phyloP scores from a whole-genome alignment of 2,113 vertebrate genomes.

The Trogon melanurus region DNA sequence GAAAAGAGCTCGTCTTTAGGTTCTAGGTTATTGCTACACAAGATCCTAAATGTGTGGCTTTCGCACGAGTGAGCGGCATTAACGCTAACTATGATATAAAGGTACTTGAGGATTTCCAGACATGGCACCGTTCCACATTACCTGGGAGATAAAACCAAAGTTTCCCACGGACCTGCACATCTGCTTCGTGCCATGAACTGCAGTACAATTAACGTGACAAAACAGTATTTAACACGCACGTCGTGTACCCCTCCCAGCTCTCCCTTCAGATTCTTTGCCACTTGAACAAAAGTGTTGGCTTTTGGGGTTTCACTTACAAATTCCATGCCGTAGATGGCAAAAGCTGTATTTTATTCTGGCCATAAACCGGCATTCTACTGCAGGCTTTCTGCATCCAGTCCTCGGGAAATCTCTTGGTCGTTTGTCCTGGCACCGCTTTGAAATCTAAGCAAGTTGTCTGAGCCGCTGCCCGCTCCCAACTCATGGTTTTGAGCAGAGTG shows the following conservation, averaged over 20 bases:
- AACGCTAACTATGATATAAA: rapidly evolving
- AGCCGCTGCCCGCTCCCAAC: rapidly evolving
- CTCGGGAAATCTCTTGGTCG: neutral
- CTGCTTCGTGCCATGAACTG: neutral
- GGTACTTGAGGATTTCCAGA: neutral
- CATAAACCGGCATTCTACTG: neutral
- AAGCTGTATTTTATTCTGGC: neutral
- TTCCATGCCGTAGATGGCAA: neutral
- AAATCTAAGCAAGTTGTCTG: rapidly evolving
- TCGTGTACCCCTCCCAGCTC: neutral
- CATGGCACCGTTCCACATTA: rapidly evolving
- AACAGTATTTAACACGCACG: neutral
- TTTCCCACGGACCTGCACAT: neutral
- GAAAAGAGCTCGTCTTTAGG: neutral
- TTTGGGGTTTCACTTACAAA: neutral
- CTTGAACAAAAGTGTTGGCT: rapidly evolving
- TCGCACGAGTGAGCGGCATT: neutral
- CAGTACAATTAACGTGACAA: neutral
- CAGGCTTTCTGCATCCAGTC: neutral
- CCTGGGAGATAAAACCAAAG: neutral
- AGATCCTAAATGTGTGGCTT: neutral
- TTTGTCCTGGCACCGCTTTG: neutral
- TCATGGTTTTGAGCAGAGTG: neutral
- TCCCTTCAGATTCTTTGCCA: neutral
- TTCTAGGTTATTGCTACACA: neutral